Conservation (phyloP, 2,888 invertebrate genomes). For the Carterocephalus palaemon region DNA sequence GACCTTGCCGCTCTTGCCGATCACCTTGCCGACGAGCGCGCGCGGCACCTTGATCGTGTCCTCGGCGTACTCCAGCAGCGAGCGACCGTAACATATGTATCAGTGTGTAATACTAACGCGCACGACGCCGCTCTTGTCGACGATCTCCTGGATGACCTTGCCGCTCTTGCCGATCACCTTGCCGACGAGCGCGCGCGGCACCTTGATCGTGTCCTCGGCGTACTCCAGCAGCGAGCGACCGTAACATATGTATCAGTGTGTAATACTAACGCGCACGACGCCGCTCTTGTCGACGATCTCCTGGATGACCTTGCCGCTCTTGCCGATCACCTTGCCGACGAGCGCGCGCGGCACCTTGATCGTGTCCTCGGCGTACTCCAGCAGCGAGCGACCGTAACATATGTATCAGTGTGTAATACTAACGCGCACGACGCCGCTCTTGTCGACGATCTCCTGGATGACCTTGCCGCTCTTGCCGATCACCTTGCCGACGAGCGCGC, state of each 20-base stretch:
- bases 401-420: constrained; percentile 34
- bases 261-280: constrained; percentile 86
- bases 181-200: constrained; percentile 96
- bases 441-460: constrained; percentile 99
- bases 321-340: constrained; percentile 97
- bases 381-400: too few relatives aligned
- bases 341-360: constrained; percentile 96
- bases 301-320: constrained; percentile 98
- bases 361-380: constrained; percentile 98
- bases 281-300: constrained; percentile 99
- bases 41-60: constrained; percentile 97
- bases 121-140: constrained; percentile 99
- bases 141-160: constrained; percentile 99
- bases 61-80: constrained; percentile 97
- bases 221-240: constrained; percentile 97
- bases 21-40: constrained; percentile 95
- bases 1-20: constrained; percentile 97
- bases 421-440: constrained; percentile 96
- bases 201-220: constrained; percentile 96
- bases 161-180: constrained; percentile 98
- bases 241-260: too few relatives aligned
- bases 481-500: constrained; percentile 96
- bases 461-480: constrained; percentile 97
- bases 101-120: constrained; percentile 72
- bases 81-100: too few relatives aligned